Evolutionary conservation across 1,140 invertebrate genomes (phyloP).

Genomic region (Drosophila ogumai): DNA sequence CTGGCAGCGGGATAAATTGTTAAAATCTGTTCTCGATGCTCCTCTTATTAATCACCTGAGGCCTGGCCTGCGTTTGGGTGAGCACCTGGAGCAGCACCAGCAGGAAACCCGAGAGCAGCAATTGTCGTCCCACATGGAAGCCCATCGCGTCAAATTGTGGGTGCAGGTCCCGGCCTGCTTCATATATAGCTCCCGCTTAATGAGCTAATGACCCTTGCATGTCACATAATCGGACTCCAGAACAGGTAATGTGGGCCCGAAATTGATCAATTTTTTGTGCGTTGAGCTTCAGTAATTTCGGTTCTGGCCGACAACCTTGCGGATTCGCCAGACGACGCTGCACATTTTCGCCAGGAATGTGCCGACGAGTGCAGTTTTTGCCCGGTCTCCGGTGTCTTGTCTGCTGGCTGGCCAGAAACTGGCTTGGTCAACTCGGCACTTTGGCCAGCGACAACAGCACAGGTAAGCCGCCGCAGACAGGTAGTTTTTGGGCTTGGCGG

Average conservation of each 20-base stretch:
- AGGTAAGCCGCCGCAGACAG: constrained; percentile 51
- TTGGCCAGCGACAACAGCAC: constrained; percentile 28
- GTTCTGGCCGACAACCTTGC: constrained; percentile 41
- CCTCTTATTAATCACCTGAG: constrained; percentile 52
- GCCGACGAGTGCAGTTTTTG: constrained; percentile 70
- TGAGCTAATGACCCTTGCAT: constrained; percentile 60
- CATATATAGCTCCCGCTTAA: constrained; percentile 62
- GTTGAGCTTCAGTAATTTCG: constrained; percentile 18
- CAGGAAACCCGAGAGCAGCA: constrained; percentile 43
- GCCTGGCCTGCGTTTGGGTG: constrained; percentile 46
- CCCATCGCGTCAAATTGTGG: constrained; percentile 44
- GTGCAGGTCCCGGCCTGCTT: not conserved
- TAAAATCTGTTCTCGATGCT: not conserved
- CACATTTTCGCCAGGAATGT: constrained; percentile 67
- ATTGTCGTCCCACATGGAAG: constrained; percentile 47
- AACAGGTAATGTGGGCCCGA: constrained; percentile 29
- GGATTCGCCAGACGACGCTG: constrained; percentile 35
- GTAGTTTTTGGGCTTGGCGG: constrained; percentile 49
- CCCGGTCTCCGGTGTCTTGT: not conserved
- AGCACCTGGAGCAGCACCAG: constrained; percentile 51
- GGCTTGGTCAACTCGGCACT: constrained; percentile 17
- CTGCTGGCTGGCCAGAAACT: constrained; percentile 15
- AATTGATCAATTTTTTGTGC: constrained; percentile 66
- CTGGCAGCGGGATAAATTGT: constrained; percentile 4
- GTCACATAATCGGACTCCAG: constrained; percentile 48